Evolutionary conservation across 2,888 invertebrate genomes (phyloP).

Genomic region (Andricus quercusramuli): DNA sequence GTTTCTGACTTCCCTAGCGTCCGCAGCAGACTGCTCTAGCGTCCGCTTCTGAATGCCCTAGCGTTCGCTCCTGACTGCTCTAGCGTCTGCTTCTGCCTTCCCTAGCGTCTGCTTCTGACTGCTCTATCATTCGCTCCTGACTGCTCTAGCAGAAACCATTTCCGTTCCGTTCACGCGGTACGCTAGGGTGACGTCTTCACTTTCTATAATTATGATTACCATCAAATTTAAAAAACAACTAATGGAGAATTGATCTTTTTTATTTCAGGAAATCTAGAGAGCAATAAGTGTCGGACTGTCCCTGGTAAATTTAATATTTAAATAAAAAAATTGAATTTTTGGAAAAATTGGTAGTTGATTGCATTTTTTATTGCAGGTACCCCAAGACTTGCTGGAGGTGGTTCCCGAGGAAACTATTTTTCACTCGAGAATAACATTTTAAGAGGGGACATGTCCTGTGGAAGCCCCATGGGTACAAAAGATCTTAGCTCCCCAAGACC

Average conservation of each 20-base stretch:
- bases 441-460: slow-evolving; percentile 63
- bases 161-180: too few relatives aligned
- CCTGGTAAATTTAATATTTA: not conserved
- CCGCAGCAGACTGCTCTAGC: too few relatives aligned
- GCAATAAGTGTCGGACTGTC: not conserved
- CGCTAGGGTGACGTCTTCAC: too few relatives aligned
- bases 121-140: too few relatives aligned
- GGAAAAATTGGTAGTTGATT: not conserved
- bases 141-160: too few relatives aligned
- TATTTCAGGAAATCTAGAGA: not conserved
- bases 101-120: too few relatives aligned
- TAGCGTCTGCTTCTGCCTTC: too few relatives aligned
- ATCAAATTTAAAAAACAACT: not conserved
- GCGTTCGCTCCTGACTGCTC: too few relatives aligned
- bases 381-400: slow-evolving; percentile 61
- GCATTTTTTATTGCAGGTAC: slow-evolving; percentile 51
- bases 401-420: not conserved
- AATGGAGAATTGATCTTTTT: not conserved
- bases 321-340: not conserved
- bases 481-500: slow-evolving; percentile 49
- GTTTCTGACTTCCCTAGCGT: too few relatives aligned
- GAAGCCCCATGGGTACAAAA: slow-evolving; percentile 58
- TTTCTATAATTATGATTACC: too few relatives aligned
- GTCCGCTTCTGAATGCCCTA: too few relatives aligned
- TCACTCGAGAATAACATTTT: not conserved